phyloP scores from a whole-genome alignment of 2,888 invertebrate genomes.

The Vandiemenella viatica region DNA sequence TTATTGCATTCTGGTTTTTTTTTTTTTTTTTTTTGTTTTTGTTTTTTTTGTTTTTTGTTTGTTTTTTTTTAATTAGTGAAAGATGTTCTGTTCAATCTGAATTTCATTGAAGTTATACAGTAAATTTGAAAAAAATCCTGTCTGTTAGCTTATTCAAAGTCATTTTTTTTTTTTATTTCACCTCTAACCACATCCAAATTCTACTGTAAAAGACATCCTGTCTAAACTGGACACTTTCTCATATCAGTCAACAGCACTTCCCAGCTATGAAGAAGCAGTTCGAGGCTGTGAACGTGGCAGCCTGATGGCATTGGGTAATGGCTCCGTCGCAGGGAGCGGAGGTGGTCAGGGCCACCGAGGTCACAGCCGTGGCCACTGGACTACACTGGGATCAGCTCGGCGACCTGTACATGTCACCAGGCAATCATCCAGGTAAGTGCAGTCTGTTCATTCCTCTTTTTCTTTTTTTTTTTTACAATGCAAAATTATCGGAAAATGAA shows the following conservation, averaged over 20 bases:
- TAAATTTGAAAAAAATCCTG: no score
- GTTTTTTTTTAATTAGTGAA: no score
- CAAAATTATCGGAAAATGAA: no score
- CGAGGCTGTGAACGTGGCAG: not conserved
- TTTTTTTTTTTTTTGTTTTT: no score
- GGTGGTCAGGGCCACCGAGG: not conserved
- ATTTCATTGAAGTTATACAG: not conserved
- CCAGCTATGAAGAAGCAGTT: not conserved
- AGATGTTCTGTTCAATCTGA: not conserved
- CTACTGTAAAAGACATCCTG: no score
- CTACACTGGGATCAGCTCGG: not conserved
- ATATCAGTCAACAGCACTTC: not conserved
- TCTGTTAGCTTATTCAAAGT: no score
- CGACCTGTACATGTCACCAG: not conserved
- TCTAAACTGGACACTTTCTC: not conserved
- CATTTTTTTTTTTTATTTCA: no score
- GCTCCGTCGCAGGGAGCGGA: not conserved
- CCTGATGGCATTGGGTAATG: no score
- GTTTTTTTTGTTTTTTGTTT: no score
- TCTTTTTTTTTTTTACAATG: no score
- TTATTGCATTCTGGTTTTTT: no score
- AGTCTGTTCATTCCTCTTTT: no score
- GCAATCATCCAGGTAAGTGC: not conserved
- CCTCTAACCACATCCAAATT: not conserved
- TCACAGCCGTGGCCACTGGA: not conserved